Base-by-base conservation (phyloP, 1,140 invertebrate genomes). In the Oscheius sp. region DNA sequence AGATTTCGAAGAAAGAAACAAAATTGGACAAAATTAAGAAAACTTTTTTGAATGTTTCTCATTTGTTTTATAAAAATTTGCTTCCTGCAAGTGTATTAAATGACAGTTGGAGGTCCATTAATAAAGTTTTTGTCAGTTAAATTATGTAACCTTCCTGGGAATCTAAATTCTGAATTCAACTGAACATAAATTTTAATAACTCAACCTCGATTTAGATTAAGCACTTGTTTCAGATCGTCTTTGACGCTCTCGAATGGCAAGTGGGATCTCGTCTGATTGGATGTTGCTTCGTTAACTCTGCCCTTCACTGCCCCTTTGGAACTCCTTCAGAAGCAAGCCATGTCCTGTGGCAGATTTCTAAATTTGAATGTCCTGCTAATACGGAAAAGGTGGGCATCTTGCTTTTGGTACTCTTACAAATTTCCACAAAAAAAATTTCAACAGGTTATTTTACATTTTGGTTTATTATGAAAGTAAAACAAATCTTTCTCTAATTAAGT, bases 231-330 rank as follows among this genome's bases (percentile, higher is more conserved):
- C 38, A 73, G 52, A 35, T 79, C 26, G 34, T 79, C 7, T 81
- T 79, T 36, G 79, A 79, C 38, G 61, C 59, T 3, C 38, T 79
- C 20, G 79, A 81, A 46, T 79, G 72, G 36, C 59, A 64, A n/a
- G 42, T 66, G 38, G 73, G 77, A 20, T 79, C 82, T 32, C 74
- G 79, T 31, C 46, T 79, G 34, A 75, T 69, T 65, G 75, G 58
- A 4, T 79, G 79, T 58, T 79, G 79, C 34, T 32, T 68, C 3
- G 31, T 55, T 4, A 35, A 74, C 15, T 34, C 46, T 29, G 52
- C 80, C 32, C 29, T 70, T 0, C 29, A 32, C 28, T 79, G 78
- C 31, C 78, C 78, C n/a, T 79, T 68, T 26, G 75, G 46, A 15
- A 79, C 68, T 34, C 79, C 34, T 35, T 45, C 15, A 20, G 49